Percentiles rank a stretch among this genome's conserved stretches.
Evolutionary conservation across 2,888 invertebrate species (phyloP).

Genomic region (Pyrocoelia pectoralis): DNA sequence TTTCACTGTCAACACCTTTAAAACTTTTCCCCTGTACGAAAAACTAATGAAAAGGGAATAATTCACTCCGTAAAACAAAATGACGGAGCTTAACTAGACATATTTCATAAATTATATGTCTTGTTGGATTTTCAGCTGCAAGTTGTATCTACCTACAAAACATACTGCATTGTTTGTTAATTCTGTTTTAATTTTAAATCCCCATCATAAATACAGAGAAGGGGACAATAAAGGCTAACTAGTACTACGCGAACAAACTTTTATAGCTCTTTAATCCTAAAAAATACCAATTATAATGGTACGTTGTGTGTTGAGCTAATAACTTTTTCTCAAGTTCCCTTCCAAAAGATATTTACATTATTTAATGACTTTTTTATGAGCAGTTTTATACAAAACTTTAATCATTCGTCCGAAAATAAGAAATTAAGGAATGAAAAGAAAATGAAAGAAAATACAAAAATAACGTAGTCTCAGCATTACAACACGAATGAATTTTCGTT

Average conservation of each 20-base stretch:
- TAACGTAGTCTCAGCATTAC: no score
- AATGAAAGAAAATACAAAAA: no score
- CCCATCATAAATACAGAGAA: neutral
- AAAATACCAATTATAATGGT: constrained; percentile 13
- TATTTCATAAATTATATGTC: no score
- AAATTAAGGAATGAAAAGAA: constrained; percentile 6
- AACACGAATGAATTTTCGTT: no score
- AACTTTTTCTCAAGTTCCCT: constrained; percentile 12
- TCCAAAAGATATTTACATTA: constrained; percentile 15
- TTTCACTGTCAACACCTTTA: no score
- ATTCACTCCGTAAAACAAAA: no score
- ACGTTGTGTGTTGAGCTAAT: constrained; percentile 12
- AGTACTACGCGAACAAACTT: constrained; percentile 1
- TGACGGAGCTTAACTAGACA: no score
- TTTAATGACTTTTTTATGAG: constrained; percentile 20
- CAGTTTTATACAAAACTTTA: constrained; percentile 20
- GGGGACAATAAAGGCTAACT: neutral
- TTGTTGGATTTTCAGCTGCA: no score
- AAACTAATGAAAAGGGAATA: no score
- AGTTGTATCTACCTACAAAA: no score
- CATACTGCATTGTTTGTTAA: no score
- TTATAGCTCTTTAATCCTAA: neutral
- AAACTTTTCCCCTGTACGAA: no score
- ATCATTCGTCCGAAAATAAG: constrained; percentile 12
- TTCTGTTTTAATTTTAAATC: neutral